phyloP scores from a whole-genome alignment of 2,797 vertebrate species.

The Atherinosoma microstoma region DNA sequence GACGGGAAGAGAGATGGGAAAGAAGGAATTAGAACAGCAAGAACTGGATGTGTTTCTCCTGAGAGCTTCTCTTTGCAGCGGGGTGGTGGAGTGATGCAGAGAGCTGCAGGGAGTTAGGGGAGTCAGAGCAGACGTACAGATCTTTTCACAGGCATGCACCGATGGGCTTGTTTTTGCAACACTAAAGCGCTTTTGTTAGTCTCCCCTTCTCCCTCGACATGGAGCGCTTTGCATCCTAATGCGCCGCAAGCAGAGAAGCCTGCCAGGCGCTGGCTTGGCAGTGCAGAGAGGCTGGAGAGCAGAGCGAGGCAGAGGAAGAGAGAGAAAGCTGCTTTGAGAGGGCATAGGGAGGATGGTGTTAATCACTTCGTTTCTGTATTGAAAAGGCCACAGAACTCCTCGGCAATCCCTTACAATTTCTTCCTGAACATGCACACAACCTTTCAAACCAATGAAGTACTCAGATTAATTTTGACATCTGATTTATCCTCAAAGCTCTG shows the following conservation, averaged over 20 bases:
- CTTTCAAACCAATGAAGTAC: slow-evolving; percentile 53
- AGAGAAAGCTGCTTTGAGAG: slow-evolving; percentile 72
- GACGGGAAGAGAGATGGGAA: slow-evolving; percentile 42
- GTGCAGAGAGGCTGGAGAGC: slow-evolving; percentile 71
- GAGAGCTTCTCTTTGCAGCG: slow-evolving; percentile 68
- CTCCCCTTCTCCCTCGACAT: slow-evolving; percentile 81
- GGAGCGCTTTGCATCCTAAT: slow-evolving; percentile 85
- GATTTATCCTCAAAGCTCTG: slow-evolving; percentile 55
- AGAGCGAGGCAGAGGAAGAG: slow-evolving; percentile 60
- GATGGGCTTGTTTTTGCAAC: slow-evolving; percentile 86
- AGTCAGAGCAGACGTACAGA: slow-evolving; percentile 81
- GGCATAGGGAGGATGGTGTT: slow-evolving; percentile 73
- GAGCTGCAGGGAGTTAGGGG: slow-evolving; percentile 72
- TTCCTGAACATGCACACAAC: slow-evolving; percentile 26
- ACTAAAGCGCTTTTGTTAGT: slow-evolving; percentile 86
- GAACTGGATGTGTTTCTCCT: slow-evolving; percentile 71
- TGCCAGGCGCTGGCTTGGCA: slow-evolving; percentile 80
- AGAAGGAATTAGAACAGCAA: slow-evolving; percentile 65
- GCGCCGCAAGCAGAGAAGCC: slow-evolving; percentile 70
- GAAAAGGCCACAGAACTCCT: slow-evolving; percentile 75
- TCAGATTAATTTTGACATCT: slow-evolving; percentile 56
- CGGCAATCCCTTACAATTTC: slow-evolving; percentile 58
- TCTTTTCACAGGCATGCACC: slow-evolving; percentile 84
- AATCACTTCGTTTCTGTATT: slow-evolving; percentile 73
- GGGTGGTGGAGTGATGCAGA: slow-evolving; percentile 71